phyloP scores from a whole-genome alignment of 2,113 vertebrate species.

The Rutilus rutilus region DNA sequence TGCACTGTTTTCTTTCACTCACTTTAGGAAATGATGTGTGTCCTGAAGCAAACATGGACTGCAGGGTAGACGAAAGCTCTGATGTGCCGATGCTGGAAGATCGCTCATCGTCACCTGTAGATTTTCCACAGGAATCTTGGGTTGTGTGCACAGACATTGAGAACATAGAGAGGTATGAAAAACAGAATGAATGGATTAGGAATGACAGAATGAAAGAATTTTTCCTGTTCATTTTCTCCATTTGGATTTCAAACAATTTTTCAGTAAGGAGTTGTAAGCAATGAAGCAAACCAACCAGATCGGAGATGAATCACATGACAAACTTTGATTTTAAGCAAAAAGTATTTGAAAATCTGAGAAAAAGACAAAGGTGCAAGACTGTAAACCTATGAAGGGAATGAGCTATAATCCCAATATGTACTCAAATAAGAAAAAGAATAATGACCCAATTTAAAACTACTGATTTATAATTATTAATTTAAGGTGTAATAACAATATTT shows the following conservation, averaged over 20 bases:
- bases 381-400: not conserved
- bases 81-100: constrained; percentile 91
- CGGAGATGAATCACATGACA: not conserved
- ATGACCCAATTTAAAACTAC: not conserved
- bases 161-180: constrained; percentile 87
- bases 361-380: not conserved
- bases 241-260: not conserved
- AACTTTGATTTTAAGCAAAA: not conserved
- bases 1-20: constrained; percentile 57
- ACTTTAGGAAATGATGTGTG: constrained; percentile 81
- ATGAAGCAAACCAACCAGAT: not conserved
- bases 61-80: constrained; percentile 86
- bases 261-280: not conserved
- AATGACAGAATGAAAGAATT: too few relatives aligned
- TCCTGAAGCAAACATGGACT: constrained; percentile 80
- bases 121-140: constrained; percentile 87
- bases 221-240: not conserved
- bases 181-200: not conserved
- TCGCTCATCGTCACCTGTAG: constrained; percentile 81
- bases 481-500: not conserved
- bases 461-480: not conserved
- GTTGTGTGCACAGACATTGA: constrained; percentile 92
- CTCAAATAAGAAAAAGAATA: not conserved
- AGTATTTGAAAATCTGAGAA: not conserved
- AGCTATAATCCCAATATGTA: not conserved